These are phyloP conservation scores for Elysia crispata DNA, from an alignment of 2,888 invertebrate species.

Conservation along the genomic window DNA sequence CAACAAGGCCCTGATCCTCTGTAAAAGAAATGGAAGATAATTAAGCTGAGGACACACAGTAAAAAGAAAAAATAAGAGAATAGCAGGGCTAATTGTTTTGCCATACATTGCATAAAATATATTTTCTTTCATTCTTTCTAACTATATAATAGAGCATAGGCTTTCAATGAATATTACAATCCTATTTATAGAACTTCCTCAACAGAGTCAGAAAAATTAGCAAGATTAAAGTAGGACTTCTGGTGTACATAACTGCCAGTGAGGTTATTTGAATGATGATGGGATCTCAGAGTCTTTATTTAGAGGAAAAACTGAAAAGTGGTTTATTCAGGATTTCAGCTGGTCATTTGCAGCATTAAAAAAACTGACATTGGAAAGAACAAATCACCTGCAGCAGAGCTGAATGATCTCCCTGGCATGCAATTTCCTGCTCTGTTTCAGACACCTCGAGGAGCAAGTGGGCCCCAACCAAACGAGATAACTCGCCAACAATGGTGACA, in stretches of 20 bases:
- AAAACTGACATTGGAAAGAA: too few relatives aligned
- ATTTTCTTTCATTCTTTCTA: not conserved
- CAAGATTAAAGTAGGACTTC: too few relatives aligned
- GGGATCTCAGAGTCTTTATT: too few relatives aligned
- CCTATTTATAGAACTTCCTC: not conserved
- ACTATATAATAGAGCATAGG: not conserved
- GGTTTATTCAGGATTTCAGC: too few relatives aligned
- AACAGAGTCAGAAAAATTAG: too few relatives aligned
- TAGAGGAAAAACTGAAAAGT: too few relatives aligned
- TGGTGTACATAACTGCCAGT: too few relatives aligned
- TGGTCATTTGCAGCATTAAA: too few relatives aligned
- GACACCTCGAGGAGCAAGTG: slow-evolving; percentile 88
- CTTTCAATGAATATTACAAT: not conserved
- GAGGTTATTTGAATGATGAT: too few relatives aligned
- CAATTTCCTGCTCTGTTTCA: slow-evolving; percentile 79
- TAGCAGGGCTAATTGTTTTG: too few relatives aligned
- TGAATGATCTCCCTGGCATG: slow-evolving; percentile 84
- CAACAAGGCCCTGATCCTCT: slow-evolving; percentile 89
- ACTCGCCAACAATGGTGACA: slow-evolving; percentile 96
- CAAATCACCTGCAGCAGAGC: slow-evolving; percentile 81
- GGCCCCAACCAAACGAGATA: slow-evolving; percentile 89
- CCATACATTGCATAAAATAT: not conserved
- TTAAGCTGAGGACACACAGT: too few relatives aligned
- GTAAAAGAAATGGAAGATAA: slow-evolving; percentile 56
- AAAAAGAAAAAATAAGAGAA: too few relatives aligned